Percentiles rank a stretch among this genome's conserved stretches.
phyloP scores from a whole-genome alignment of 2,113 vertebrate species.

The Callopanchax toddi region DNA sequence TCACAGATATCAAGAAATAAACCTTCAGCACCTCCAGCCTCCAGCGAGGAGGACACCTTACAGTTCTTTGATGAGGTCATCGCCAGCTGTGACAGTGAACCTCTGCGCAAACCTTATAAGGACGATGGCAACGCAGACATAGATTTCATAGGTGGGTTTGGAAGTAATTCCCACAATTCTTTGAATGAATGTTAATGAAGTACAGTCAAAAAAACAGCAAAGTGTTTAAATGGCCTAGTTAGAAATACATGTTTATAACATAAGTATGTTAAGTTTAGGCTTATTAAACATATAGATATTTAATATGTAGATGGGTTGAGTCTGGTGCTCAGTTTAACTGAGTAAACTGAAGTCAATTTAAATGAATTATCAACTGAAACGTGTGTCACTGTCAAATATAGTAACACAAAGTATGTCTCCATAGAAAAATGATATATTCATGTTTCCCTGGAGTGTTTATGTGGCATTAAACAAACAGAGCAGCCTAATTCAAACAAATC shows the following conservation, averaged over 20 bases:
- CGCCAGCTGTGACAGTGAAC: slow-evolving; percentile 88
- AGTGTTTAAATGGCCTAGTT: background rate
- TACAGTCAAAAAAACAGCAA: background rate
- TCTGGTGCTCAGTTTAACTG: background rate
- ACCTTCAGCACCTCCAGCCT: slow-evolving; percentile 63
- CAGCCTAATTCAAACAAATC: too few relatives aligned
- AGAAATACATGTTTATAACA: too few relatives aligned
- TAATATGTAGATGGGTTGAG: too few relatives aligned
- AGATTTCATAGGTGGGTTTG: slow-evolving; percentile 89
- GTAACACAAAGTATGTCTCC: too few relatives aligned
- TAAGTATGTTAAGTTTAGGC: too few relatives aligned
- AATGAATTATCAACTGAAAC: background rate
- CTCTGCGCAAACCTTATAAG: slow-evolving; percentile 67
- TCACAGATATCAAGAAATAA: slow-evolving; percentile 60
- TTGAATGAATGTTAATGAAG: background rate
- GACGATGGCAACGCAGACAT: slow-evolving; percentile 87
- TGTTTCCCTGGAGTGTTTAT: too few relatives aligned
- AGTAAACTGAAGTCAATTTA: background rate
- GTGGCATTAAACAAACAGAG: too few relatives aligned
- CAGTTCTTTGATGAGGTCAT: slow-evolving; percentile 92
- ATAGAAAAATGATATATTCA: too few relatives aligned
- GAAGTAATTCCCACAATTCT: background rate
- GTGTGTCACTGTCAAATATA: background rate
- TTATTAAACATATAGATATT: too few relatives aligned
- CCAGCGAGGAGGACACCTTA: slow-evolving; percentile 87